These are phyloP conservation scores for Cygnus buccinator DNA, from an alignment of 2,113 vertebrate genomes.

Conservation along the genomic window DNA sequence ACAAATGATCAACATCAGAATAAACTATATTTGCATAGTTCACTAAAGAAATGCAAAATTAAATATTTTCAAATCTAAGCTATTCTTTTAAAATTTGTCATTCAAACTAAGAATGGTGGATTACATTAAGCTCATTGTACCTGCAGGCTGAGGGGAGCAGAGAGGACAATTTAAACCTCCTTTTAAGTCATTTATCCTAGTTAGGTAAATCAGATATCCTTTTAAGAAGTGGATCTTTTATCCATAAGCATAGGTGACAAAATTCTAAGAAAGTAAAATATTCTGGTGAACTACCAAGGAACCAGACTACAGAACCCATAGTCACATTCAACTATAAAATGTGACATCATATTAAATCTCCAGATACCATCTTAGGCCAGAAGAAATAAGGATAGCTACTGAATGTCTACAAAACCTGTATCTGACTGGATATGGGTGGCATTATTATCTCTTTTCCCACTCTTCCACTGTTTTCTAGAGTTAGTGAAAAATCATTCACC, in stretches of 20 bases:
- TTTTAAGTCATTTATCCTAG: neutral
- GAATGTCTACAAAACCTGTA: neutral
- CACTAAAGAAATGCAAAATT: neutral
- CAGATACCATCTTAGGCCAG: neutral
- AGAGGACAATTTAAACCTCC: neutral
- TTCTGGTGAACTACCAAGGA: neutral
- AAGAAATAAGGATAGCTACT: neutral
- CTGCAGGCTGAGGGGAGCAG: neutral
- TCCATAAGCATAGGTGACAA: neutral
- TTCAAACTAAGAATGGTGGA: neutral
- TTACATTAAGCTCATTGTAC: neutral
- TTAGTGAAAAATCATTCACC: neutral
- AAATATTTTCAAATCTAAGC: neutral
- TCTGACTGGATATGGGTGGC: neutral
- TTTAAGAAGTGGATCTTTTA: neutral
- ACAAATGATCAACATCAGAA: neutral
- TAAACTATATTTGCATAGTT: neutral
- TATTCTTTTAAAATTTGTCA: neutral
- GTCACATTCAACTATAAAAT: neutral
- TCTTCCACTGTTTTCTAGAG: neutral
- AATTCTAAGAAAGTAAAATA: neutral
- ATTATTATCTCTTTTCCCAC: neutral
- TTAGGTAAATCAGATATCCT: neutral
- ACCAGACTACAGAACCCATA: neutral
- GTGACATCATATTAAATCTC: neutral